A percentile compares a stretch with the other conserved stretches of the same genome.
Evolutionary conservation across 2,113 vertebrate genomes (phyloP).

Genomic region (Rhodinocichla rosea): DNA sequence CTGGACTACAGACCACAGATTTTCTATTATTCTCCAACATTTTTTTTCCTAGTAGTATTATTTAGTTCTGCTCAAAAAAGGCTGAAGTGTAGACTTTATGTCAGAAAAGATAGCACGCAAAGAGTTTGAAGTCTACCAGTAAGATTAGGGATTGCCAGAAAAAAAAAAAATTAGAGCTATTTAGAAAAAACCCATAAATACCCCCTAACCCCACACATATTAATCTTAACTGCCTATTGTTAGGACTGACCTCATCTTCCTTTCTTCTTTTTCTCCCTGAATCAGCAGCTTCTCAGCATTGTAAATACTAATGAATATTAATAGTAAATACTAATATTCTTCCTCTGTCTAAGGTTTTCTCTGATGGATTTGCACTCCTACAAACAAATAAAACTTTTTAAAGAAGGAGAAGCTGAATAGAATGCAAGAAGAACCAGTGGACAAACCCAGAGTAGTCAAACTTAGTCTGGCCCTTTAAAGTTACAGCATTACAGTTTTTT

Average conservation of each 20-base stretch:
- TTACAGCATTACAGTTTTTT: not conserved
- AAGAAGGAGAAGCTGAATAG: not conserved
- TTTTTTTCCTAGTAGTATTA: not conserved
- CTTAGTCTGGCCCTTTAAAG: not conserved
- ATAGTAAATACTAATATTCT: not conserved
- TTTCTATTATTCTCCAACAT: not conserved
- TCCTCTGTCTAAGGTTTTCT: not conserved
- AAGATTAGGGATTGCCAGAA: not conserved
- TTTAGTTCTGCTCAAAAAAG: not conserved
- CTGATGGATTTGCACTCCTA: not conserved
- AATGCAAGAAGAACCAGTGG: not conserved
- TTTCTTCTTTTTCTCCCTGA: not conserved
- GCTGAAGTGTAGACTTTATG: not conserved
- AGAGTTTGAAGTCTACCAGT: not conserved
- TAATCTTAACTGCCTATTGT: not conserved
- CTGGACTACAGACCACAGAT: not conserved
- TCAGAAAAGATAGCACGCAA: not conserved
- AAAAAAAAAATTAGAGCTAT: not conserved
- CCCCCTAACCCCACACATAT: fast-evolving
- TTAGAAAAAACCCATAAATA: not conserved
- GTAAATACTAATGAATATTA: not conserved
- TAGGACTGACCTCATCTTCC: not conserved
- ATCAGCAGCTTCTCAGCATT: not conserved
- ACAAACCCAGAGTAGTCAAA: not conserved
- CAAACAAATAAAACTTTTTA: not conserved